Percentiles rank a stretch among this genome's conserved stretches.
Evolutionary conservation across 1,140 invertebrate species (phyloP).

Genomic region (Sitobion miscanthi): DNA sequence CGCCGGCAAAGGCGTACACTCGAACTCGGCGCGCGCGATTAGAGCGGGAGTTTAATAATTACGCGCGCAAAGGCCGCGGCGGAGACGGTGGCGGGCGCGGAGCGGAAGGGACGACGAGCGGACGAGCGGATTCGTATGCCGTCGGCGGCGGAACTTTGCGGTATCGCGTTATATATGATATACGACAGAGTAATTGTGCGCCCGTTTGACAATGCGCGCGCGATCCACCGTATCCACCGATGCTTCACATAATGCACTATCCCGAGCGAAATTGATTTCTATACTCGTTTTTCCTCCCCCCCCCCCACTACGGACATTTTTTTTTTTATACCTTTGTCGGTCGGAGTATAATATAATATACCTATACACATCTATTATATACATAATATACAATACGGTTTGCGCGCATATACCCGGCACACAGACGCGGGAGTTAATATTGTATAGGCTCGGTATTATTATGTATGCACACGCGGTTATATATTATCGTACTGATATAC

Average conservation of each 20-base stretch:
- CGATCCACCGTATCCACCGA: not conserved
- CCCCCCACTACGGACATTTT: not conserved
- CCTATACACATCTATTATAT: too few relatives aligned
- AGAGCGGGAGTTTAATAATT: conserved; percentile 5
- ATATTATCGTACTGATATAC: not conserved
- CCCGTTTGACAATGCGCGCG: conserved; percentile 16
- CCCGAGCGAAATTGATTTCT: conserved; percentile 44
- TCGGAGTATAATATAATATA: not conserved
- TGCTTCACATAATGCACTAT: not conserved
- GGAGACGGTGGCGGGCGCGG: not conserved
- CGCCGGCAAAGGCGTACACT: not conserved
- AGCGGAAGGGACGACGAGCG: not conserved
- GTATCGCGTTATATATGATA: not conserved
- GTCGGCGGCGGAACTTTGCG: not conserved
- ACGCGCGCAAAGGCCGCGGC: not conserved
- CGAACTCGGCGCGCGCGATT: not conserved
- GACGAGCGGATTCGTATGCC: not conserved
- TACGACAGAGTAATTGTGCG: conserved; percentile 31
- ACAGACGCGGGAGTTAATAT: not conserved
- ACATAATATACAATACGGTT: not conserved
- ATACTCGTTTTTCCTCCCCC: not conserved
- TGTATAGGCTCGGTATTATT: not conserved
- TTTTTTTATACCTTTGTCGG: conserved; percentile 14
- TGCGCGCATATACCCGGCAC: not conserved
- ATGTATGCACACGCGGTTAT: not conserved